Percentiles rank a stretch among this genome's conserved stretches.
Conservation (phyloP, 2,797 vertebrate species). For the Tapera naevia region DNA sequence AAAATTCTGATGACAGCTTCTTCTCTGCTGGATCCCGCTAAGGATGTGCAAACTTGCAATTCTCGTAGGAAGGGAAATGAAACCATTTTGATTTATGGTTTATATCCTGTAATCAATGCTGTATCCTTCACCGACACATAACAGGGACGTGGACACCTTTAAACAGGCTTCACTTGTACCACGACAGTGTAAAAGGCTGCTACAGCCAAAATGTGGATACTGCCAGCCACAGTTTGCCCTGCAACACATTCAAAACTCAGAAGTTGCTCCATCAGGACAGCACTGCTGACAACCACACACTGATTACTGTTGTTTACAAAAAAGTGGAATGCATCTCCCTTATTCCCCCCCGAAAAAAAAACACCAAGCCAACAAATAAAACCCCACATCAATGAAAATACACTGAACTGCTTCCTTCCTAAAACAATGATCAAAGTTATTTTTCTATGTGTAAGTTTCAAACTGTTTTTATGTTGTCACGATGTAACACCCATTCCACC, state of each 20-base stretch:
- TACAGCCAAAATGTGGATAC: background rate
- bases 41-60: background rate
- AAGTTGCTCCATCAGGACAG: background rate
- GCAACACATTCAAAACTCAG: background rate
- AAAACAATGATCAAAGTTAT: background rate
- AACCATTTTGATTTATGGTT: no score
- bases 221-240: background rate
- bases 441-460: background rate
- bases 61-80: background rate
- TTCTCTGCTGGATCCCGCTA: background rate
- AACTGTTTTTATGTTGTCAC: background rate
- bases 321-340: background rate
- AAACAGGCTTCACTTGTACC: rapidly evolving
- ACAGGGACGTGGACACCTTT: background rate
- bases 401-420: background rate
- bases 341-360: rapidly evolving
- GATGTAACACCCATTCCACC: background rate
- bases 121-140: background rate
- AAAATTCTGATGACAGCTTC: background rate
- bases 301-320: background rate
- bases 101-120: no score
- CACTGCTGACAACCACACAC: background rate
- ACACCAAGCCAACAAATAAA: background rate
- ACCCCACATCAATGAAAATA: rapidly evolving
- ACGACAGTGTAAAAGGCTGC: background rate